Evolutionary conservation across 1,140 invertebrate species (phyloP).

Genomic region (Eriosoma lanigerum): DNA sequence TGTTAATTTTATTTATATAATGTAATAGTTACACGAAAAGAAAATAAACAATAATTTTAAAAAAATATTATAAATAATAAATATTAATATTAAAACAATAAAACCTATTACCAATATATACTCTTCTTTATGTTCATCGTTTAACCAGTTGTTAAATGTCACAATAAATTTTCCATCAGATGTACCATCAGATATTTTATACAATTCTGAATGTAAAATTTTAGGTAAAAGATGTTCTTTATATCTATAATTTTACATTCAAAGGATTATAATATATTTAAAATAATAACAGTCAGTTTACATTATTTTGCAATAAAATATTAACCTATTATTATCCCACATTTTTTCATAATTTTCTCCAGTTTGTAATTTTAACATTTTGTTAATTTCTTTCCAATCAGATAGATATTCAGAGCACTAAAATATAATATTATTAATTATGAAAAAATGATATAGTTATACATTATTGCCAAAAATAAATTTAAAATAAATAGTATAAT

Average conservation of each 20-base stretch:
- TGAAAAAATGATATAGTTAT: no score
- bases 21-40: no score
- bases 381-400: constrained; percentile 23
- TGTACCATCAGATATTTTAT: not conserved
- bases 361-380: constrained; percentile 27
- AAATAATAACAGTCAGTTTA: not conserved
- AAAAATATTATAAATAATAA: not conserved
- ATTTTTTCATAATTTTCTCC: constrained; percentile 17
- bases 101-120: constrained; percentile 24
- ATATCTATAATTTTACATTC: not conserved
- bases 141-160: constrained; percentile 19
- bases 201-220: constrained; percentile 22
- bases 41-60: not conserved
- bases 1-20: not conserved
- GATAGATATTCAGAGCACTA: constrained; percentile 23
- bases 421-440: not conserved
- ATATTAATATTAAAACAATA: not conserved
- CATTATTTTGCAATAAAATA: not conserved
- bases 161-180: constrained; percentile 16
- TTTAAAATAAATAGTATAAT: no score
- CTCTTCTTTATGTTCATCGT: not conserved
- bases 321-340: constrained; percentile 15
- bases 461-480: no score
- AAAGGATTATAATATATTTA: not conserved
- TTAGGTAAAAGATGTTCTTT: constrained; percentile 2